Percentiles rank a stretch among this genome's conserved stretches.
Evolutionary conservation across 2,797 vertebrate genomes (phyloP).

Genomic region (Brachyalestes nurse): DNA sequence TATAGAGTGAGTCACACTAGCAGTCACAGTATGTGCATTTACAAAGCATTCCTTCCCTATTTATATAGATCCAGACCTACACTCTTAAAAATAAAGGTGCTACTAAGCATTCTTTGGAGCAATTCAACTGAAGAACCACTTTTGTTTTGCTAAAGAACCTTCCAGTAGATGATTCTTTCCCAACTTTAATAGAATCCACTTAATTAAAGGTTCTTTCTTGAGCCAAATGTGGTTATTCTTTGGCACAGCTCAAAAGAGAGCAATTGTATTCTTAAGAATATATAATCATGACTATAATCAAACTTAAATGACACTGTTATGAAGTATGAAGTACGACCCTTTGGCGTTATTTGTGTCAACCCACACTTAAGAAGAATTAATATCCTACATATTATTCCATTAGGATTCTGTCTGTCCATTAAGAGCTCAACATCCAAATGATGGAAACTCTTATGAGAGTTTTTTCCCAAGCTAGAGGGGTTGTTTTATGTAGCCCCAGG

Average conservation of each 20-base stretch:
- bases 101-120: too few species aligned
- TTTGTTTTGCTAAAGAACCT: neutral
- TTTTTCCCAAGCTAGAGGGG: constrained; percentile 30
- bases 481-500: constrained; percentile 50
- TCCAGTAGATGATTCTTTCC: neutral
- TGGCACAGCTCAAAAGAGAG: neutral
- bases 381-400: constrained; percentile 5
- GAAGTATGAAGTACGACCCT: constrained; percentile 2
- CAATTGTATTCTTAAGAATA: neutral
- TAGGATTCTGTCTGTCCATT: constrained; percentile 8
- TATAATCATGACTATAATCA: constrained; percentile 24
- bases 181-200: neutral
- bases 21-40: too few species aligned
- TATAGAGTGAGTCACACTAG: too few species aligned
- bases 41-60: too few species aligned
- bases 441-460: constrained; percentile 40
- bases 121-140: too few species aligned
- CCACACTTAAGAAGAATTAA: neutral
- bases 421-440: constrained; percentile 21
- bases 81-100: neutral
- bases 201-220: neutral
- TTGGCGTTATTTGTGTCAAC: neutral
- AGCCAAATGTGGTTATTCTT: neutral
- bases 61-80: too few species aligned
- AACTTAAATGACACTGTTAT: constrained; percentile 11